Evolutionary conservation across 2,113 vertebrate genomes (phyloP), one percentile per base, ranked within the genome.

Genomic region (Actenoides lindsayi): DNA sequence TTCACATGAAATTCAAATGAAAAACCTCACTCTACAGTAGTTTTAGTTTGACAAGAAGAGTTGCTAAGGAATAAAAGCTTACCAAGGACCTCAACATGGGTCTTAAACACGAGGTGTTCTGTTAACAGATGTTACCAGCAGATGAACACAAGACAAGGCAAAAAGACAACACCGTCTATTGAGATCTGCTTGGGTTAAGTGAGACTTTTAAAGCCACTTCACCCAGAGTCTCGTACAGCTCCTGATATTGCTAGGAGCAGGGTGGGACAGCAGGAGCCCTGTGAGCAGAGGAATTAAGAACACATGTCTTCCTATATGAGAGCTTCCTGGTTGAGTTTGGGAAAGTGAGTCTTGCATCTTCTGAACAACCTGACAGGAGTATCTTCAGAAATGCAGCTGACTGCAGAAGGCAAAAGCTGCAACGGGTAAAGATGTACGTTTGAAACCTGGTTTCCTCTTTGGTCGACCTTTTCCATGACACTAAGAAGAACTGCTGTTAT

Each of bases 291-390:
- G 33, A 57, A 74, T 39, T 62, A 53, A 24, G 27, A 88, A 75
- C 21, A n/a, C 1, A 39, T 1, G 5, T 24, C 7, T 62, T 64
- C 64, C 54, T 48, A n/a, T 7, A 53, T 7, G 5, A 2, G 6
- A 93, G n/a, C 10, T 35, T 67, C 73, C 62, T 30, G 8, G 28
- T 3, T 35, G 24, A 62, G 50, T 53, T 62, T 65, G 20, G 42
- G 74, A 71, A 77, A 33, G 23, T 10, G 83, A 73, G 18, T 11
- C 41, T 69, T 91, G 30, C 50, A 77, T 17, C 50, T 86, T 73
- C 71, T 64, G n/a, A 62, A 5, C 25, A 62, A 5, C 25, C 3
- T 16, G 51, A 53, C 13, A 65, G 13, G 10, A 12, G 12, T 24
- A 44, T 27, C 59, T 65, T 53, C 0, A 0, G 28, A 83, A 57